These are phyloP conservation scores for Sarcophaga caerulescens DNA, from an alignment of 2,888 invertebrate genomes.

Conservation along the genomic window DNA sequence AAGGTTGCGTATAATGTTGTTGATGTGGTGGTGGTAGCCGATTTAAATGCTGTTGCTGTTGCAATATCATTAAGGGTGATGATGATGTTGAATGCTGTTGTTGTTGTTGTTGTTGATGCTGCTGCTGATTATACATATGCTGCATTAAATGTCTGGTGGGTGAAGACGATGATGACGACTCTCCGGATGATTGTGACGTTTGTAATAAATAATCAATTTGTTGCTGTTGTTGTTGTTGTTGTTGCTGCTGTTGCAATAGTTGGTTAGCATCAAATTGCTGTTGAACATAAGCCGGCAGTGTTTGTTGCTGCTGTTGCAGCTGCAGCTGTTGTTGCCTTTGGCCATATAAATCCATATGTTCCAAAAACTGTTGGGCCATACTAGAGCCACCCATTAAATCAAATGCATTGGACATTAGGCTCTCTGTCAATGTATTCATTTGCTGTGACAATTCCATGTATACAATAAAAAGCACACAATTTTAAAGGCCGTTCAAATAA, in stretches of 20 bases:
- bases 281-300: constrained; percentile 50
- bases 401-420: constrained; percentile 73
- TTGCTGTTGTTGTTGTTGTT: constrained; percentile 65
- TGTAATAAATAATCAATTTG: constrained; percentile 55
- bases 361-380: constrained; percentile 74
- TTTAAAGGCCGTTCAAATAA: background rate
- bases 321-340: constrained; percentile 72
- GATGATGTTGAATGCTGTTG: constrained; percentile 71
- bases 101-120: constrained; percentile 43
- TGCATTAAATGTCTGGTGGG: constrained; percentile 57
- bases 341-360: constrained; percentile 75
- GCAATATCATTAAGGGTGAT: constrained; percentile 70
- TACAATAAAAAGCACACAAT: too few relatives aligned
- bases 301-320: constrained; percentile 68
- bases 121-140: constrained; percentile 60
- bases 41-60: constrained; percentile 68
- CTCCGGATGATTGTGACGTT: constrained; percentile 38
- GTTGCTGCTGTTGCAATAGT: constrained; percentile 58
- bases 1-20: constrained; percentile 62
- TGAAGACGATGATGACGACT: constrained; percentile 59
- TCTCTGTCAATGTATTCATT: constrained; percentile 71
- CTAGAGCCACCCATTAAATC: constrained; percentile 72
- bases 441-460: constrained; percentile 54
- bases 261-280: constrained; percentile 68
- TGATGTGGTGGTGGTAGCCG: constrained; percentile 69